Percentiles rank a stretch among this genome's conserved stretches.
These are phyloP conservation scores for Rhynchopsitta pachyrhyncha DNA, from an alignment of 2,113 vertebrate genomes.

Conservation along the genomic window DNA sequence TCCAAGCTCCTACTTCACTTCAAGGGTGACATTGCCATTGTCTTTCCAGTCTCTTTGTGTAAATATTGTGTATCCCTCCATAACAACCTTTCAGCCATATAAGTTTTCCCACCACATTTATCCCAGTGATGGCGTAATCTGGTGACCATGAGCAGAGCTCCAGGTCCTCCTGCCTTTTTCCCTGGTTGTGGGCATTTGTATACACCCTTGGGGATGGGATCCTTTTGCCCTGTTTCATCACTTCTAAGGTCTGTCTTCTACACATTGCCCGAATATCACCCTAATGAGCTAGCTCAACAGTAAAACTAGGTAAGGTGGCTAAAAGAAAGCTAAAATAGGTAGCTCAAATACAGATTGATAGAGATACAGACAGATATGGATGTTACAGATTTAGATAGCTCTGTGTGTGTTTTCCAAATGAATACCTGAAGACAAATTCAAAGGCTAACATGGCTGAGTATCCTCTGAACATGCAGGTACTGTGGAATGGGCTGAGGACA, in stretches of 20 bases:
- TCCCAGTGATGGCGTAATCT: not conserved
- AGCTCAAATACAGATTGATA: not conserved
- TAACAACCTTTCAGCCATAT: not conserved
- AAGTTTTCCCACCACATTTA: not conserved
- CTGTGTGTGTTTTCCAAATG: not conserved
- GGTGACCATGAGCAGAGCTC: rapidly evolving
- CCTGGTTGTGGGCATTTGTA: not conserved
- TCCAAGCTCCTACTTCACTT: not conserved
- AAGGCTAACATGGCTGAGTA: not conserved
- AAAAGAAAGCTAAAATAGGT: not conserved
- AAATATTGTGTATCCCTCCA: not conserved
- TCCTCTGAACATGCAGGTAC: not conserved
- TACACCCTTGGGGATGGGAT: not conserved
- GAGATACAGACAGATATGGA: not conserved
- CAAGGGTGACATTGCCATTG: not conserved
- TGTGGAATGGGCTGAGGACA: not conserved
- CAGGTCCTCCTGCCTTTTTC: not conserved
- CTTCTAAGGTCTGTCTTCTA: not conserved
- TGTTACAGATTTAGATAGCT: not conserved
- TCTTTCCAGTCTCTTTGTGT: not conserved
- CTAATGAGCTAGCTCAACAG: not conserved
- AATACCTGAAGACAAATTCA: not conserved
- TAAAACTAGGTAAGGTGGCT: not conserved
- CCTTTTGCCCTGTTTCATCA: not conserved
- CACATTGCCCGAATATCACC: not conserved